These are phyloP conservation scores for Ganaspis brasiliensis DNA, from an alignment of 2,888 invertebrate species.

Conservation along the genomic window DNA sequence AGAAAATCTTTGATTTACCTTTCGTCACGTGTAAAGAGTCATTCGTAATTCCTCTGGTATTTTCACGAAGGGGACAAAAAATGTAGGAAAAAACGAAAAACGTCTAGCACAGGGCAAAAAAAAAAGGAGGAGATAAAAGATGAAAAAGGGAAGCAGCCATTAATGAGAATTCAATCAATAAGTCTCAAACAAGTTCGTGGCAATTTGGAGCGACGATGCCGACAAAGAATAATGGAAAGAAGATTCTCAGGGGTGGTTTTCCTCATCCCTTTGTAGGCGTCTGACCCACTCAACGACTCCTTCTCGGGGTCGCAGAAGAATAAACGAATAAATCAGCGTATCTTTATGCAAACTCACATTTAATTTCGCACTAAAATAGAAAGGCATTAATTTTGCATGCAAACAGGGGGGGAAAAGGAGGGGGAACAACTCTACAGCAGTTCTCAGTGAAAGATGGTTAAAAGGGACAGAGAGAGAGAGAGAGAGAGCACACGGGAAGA, in stretches of 20 bases:
- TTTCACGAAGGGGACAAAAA: too few species aligned
- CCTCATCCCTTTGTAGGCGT: background rate
- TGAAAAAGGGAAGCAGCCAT: background rate
- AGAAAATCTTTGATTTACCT: too few species aligned
- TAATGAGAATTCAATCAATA: constrained; percentile 32
- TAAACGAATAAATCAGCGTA: constrained; percentile 30
- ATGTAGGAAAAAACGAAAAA: background rate
- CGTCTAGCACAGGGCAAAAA: background rate
- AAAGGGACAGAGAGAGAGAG: background rate
- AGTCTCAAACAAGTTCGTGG: constrained; percentile 1
- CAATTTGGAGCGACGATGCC: constrained; percentile 11
- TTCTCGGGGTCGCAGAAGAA: background rate
- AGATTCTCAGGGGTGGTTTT: constrained; percentile 19
- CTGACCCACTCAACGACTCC: background rate
- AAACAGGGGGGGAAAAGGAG: background rate
- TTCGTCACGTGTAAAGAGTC: background rate
- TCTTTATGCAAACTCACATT: constrained; percentile 24
- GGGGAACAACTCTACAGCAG: background rate
- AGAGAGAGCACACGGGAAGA: background rate
- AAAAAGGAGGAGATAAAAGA: too few species aligned
- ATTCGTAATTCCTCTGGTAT: too few species aligned
- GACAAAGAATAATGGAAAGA: constrained; percentile 31
- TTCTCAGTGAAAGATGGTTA: background rate
- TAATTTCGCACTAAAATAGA: constrained; percentile 19
- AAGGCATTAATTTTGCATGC: constrained; percentile 16